Conservation (phyloP, 2,113 vertebrate species). For the Burhinus oedicnemus region DNA sequence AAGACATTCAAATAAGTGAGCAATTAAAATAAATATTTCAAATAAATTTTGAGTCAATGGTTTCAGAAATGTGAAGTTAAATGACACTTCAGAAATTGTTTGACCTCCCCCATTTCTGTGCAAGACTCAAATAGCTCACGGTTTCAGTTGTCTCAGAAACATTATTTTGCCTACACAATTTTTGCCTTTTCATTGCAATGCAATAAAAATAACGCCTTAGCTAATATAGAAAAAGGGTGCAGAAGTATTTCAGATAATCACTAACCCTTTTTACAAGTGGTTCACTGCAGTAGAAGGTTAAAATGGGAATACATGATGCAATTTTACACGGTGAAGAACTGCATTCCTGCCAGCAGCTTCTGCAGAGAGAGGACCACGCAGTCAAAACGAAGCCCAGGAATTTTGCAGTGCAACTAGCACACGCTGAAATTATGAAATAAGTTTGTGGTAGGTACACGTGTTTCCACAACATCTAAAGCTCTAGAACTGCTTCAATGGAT, state of each 20-base stretch:
- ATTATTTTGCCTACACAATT: neutral
- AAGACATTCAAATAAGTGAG: neutral
- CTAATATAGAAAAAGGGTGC: neutral
- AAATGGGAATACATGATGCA: neutral
- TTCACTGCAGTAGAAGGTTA: neutral
- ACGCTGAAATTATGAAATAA: neutral
- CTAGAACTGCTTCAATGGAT: neutral
- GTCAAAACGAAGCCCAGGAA: neutral
- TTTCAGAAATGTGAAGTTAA: neutral
- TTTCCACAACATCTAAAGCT: neutral
- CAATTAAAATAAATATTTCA: neutral
- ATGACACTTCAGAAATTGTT: neutral
- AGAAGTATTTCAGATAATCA: neutral
- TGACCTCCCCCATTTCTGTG: neutral
- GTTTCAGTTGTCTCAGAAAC: neutral
- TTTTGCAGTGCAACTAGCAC: neutral
- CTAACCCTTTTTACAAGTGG: neutral
- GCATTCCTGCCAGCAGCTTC: neutral
- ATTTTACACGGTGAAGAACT: neutral
- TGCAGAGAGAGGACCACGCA: neutral
- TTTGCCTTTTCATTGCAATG: neutral
- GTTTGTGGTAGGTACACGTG: too few species aligned
- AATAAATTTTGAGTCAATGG: neutral
- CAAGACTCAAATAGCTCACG: neutral
- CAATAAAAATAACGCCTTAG: neutral